Conservation (phyloP, 2,797 vertebrate species). For the Trachurus trachurus region DNA sequence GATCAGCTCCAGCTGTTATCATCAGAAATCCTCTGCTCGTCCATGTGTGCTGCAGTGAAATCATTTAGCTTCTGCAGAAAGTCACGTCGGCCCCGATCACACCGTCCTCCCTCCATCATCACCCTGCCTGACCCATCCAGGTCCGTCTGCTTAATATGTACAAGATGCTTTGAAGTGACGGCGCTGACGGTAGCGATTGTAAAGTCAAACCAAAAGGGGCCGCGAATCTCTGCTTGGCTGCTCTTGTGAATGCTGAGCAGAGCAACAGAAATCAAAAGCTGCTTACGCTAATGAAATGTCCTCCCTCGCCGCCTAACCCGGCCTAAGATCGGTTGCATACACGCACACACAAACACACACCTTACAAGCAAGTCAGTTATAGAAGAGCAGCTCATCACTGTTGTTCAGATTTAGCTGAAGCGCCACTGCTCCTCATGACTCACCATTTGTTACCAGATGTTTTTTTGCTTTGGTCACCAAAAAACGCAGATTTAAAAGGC, state of each 20-base stretch:
- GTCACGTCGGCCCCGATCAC: not conserved
- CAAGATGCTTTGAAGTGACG: not conserved
- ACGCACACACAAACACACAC: not conserved
- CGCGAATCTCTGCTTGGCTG: conserved; percentile 7
- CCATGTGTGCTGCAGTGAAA: not conserved
- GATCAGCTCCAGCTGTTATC: not conserved
- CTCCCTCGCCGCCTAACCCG: not conserved
- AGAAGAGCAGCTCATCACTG: not conserved
- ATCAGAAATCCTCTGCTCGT: not conserved
- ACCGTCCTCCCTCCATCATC: not conserved
- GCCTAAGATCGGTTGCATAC: conserved; percentile 7
- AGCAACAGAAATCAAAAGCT: conserved; percentile 64
- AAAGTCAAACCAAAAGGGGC: conserved; percentile 7
- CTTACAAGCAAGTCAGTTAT: not conserved
- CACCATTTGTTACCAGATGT: not conserved
- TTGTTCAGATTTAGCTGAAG: conserved; percentile 8
- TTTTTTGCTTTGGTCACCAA: conserved; percentile 12
- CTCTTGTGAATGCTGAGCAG: conserved; percentile 42
- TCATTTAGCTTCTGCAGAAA: not conserved
- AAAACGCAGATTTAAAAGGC: not conserved
- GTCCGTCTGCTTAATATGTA: conserved; percentile 23
- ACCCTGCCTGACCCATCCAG: conserved; percentile 30
- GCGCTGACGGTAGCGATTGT: not conserved
- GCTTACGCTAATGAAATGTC: conserved; percentile 60
- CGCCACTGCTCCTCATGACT: not conserved